A percentile compares a stretch with the other conserved stretches of the same genome.
phyloP scores from a whole-genome alignment of 2,888 invertebrate genomes.

The Anarsia innoxiella region DNA sequence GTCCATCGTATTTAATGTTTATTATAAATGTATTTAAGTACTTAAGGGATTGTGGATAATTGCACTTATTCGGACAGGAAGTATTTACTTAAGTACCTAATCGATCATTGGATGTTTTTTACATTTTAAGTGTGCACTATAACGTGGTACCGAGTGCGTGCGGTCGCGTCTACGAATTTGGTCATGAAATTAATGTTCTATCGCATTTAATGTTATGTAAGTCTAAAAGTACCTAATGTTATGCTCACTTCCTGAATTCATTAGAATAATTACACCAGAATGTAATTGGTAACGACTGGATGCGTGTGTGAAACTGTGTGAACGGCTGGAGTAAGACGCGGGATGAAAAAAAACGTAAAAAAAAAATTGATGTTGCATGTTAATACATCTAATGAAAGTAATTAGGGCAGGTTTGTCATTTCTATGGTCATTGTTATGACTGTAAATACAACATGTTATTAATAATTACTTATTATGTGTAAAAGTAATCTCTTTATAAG shows the following conservation, averaged over 20 bases:
- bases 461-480: too few species aligned
- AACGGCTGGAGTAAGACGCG: too few species aligned
- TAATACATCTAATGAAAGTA: too few species aligned
- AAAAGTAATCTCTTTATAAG: constrained; percentile 36
- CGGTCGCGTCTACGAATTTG: constrained; percentile 58
- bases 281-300: too few species aligned
- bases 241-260: constrained; percentile 50
- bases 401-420: too few species aligned
- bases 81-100: constrained; percentile 49
- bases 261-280: constrained; percentile 30
- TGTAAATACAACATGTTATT: constrained; percentile 51
- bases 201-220: constrained; percentile 56
- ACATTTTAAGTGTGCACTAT: constrained; percentile 62
- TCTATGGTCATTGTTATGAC: constrained; percentile 38
- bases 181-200: constrained; percentile 46
- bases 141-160: constrained; percentile 32
- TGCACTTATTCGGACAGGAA: constrained; percentile 61
- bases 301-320: too few species aligned
- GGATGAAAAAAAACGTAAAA: too few species aligned
- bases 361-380: too few species aligned
- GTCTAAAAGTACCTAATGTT: constrained; percentile 33
- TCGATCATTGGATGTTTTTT: constrained; percentile 61
- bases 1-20: constrained; percentile 72
- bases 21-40: constrained; percentile 64
- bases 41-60: constrained; percentile 49